Percentiles rank a stretch among this genome's conserved stretches.
Conservation (phyloP, 1,140 invertebrate species). For the Pseudomyrmex pallidus region DNA sequence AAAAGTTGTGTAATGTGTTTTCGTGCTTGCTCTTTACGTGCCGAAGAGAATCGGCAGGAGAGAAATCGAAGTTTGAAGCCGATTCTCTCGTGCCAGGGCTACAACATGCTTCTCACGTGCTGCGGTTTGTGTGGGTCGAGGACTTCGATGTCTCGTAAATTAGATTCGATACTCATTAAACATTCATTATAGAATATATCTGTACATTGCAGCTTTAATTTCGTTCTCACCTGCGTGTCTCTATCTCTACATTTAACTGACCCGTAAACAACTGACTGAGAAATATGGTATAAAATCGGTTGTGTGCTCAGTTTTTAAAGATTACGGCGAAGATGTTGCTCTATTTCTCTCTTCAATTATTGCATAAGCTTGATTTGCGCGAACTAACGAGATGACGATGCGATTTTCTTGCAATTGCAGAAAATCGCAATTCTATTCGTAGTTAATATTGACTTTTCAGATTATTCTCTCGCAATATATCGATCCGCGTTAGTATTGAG, state of each 20-base stretch:
- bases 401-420: not conserved
- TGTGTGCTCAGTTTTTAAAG: not conserved
- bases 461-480: no score
- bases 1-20: no score
- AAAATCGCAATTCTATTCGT: not conserved
- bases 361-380: constrained; percentile 3
- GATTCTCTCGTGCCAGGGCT: not conserved
- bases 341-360: not conserved
- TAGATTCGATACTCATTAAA: constrained; percentile 31
- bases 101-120: constrained; percentile 36
- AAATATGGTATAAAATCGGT: not conserved
- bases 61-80: constrained; percentile 33
- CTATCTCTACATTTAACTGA: not conserved
- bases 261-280: not conserved
- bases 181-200: constrained; percentile 18
- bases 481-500: no score
- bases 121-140: not conserved
- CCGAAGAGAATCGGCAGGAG: not conserved
- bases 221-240: not conserved
- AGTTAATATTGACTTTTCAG: not conserved
- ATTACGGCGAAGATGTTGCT: no score
- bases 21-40: no score
- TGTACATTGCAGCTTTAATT: constrained; percentile 16
- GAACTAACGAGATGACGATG: not conserved
- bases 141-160: not conserved